A percentile compares a stretch with the other conserved stretches of the same genome.
Evolutionary conservation across 2,888 invertebrate genomes (phyloP).

Genomic region (Epinotia nisella): DNA sequence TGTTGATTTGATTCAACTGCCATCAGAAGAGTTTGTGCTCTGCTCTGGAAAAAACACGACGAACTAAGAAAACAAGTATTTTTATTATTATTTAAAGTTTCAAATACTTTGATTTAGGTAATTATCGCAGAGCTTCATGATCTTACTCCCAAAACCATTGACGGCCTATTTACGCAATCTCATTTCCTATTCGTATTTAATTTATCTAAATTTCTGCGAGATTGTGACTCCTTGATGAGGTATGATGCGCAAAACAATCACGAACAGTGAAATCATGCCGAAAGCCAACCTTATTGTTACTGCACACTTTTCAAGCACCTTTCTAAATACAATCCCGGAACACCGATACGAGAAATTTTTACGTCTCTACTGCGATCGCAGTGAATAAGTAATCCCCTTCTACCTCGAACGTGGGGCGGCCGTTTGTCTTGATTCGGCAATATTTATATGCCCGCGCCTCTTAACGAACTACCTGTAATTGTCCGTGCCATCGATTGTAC

Average conservation of each 20-base stretch:
- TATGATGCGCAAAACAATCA: neutral
- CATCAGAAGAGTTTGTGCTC: neutral
- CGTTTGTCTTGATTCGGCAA: constrained; percentile 38
- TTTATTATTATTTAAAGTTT: too few relatives aligned
- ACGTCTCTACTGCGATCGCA: constrained; percentile 17
- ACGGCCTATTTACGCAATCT: too few relatives aligned
- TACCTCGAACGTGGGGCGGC: constrained; percentile 13
- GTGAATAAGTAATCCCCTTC: constrained; percentile 38
- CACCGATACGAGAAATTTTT: constrained; percentile 6
- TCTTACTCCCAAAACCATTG: too few relatives aligned
- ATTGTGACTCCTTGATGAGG: neutral
- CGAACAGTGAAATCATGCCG: neutral
- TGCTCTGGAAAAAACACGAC: too few relatives aligned
- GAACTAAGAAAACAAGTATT: too few relatives aligned
- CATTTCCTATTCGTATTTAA: neutral
- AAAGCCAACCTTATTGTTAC: neutral
- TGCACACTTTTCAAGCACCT: neutral
- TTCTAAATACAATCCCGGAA: constrained; percentile 10
- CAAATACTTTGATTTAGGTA: too few relatives aligned
- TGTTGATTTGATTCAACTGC: neutral
- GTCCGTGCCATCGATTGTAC: constrained; percentile 18
- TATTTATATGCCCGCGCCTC: constrained; percentile 32
- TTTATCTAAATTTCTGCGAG: neutral
- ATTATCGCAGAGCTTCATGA: too few relatives aligned
- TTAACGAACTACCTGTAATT: constrained; percentile 30